Conservation (phyloP, 1,140 invertebrate species). For the Pseudomyrmex pallidus region DNA sequence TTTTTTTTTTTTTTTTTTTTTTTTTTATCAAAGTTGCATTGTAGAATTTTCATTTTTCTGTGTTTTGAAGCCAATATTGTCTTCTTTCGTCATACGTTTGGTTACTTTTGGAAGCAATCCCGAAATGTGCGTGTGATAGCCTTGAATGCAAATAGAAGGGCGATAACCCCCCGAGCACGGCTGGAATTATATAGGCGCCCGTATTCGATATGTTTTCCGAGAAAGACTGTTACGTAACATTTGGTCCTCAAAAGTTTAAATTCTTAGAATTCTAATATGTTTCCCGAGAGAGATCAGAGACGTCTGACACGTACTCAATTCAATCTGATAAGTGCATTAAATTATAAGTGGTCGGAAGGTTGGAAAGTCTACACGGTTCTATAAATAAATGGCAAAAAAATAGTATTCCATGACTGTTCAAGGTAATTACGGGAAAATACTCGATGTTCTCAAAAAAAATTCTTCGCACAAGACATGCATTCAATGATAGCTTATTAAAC, state of each 20-base stretch:
- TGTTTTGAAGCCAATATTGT: background rate
- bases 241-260: background rate
- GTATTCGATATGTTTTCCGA: background rate
- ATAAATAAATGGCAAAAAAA: background rate
- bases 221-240: background rate
- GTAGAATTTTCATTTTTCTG: background rate
- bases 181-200: background rate
- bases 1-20: slow-evolving; percentile 16
- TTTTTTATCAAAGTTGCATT: background rate
- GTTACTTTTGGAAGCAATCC: slow-evolving; percentile 7
- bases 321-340: background rate
- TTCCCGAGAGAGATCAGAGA: background rate
- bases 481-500: too few relatives aligned
- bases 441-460: background rate
- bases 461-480: background rate
- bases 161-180: too few relatives aligned
- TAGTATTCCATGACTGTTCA: background rate
- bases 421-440: background rate
- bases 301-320: background rate
- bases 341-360: too few relatives aligned
- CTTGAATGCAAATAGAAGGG: slow-evolving; percentile 8
- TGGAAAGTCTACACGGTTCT: too few relatives aligned
- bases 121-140: background rate
- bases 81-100: background rate
- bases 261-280: background rate